phyloP scores from a whole-genome alignment of 92 coral and sea anemone genomes.

The Micromussa lordhowensis region DNA sequence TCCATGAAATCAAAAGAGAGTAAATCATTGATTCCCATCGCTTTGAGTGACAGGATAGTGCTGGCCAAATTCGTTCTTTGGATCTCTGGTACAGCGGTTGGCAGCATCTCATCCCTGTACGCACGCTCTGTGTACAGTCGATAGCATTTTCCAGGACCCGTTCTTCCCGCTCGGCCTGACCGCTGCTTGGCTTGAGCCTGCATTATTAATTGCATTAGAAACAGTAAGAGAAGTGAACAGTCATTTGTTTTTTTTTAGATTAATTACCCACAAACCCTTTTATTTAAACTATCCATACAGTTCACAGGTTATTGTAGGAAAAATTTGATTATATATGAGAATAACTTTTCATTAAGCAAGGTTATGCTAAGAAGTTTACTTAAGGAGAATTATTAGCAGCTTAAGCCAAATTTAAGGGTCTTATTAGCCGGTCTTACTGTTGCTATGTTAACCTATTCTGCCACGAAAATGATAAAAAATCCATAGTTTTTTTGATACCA shows the following conservation, averaged over 20 bases:
- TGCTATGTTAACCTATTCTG: no score
- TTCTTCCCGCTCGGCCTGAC: slow-evolving; percentile 97
- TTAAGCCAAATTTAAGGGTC: no score
- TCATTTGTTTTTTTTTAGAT: not conserved
- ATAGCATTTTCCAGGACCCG: slow-evolving; percentile 99
- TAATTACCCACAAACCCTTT: no score
- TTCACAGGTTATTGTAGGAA: no score
- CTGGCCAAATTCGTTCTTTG: slow-evolving; percentile 97
- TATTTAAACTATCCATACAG: no score
- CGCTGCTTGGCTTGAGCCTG: slow-evolving; percentile 98
- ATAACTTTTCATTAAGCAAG: no score
- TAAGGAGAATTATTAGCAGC: no score
- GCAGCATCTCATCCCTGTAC: slow-evolving; percentile 97
- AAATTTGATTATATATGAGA: no score
- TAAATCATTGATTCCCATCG: slow-evolving; percentile 97
- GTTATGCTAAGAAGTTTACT: no score
- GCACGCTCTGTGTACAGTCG: slow-evolving; percentile 99
- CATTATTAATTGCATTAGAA: not conserved
- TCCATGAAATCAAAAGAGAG: slow-evolving; percentile 99
- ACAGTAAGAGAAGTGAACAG: not conserved
- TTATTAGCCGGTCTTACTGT: no score
- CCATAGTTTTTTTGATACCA: no score
- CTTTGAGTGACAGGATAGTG: slow-evolving; percentile 94
- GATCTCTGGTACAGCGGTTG: slow-evolving; percentile 98
- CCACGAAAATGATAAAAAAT: no score